Conservation (phyloP, 2,888 invertebrate species). For the Catocala fraxini region DNA sequence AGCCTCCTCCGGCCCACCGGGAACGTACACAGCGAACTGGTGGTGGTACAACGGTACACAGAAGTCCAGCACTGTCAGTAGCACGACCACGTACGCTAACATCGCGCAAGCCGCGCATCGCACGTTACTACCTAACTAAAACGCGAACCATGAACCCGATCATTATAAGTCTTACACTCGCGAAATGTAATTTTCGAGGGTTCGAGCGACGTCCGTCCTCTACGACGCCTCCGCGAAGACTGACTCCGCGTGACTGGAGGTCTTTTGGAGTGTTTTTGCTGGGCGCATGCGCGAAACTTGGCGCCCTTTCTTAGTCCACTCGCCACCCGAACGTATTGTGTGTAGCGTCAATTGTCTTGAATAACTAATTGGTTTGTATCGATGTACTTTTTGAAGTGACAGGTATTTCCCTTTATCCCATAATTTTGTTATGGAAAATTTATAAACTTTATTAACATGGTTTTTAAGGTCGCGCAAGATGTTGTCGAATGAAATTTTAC, state of each 20-base stretch:
- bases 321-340: conserved; percentile 74
- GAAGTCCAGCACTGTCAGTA: conserved; percentile 79
- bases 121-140: conserved; percentile 70
- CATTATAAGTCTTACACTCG: conserved; percentile 58
- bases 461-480: too few relatives aligned
- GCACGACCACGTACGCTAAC: conserved; percentile 76
- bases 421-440: not conserved
- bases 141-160: conserved; percentile 42
- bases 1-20: conserved; percentile 70
- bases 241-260: conserved; percentile 71
- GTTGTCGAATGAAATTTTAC: too few relatives aligned
- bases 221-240: conserved; percentile 68
- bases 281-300: conserved; percentile 77
- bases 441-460: not conserved
- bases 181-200: conserved; percentile 47
- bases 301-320: conserved; percentile 84
- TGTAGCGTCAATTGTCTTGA: conserved; percentile 81
- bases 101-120: conserved; percentile 81
- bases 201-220: conserved; percentile 56
- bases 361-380: conserved; percentile 75
- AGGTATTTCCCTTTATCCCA: not conserved
- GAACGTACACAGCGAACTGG: conserved; percentile 67
- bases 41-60: conserved; percentile 83
- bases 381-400: conserved; percentile 25
- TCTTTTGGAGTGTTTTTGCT: conserved; percentile 52